Evolutionary conservation across 2,113 vertebrate genomes (phyloP), one percentile per base, ranked within the genome.

Genomic region (Gymnarchus niloticus): DNA sequence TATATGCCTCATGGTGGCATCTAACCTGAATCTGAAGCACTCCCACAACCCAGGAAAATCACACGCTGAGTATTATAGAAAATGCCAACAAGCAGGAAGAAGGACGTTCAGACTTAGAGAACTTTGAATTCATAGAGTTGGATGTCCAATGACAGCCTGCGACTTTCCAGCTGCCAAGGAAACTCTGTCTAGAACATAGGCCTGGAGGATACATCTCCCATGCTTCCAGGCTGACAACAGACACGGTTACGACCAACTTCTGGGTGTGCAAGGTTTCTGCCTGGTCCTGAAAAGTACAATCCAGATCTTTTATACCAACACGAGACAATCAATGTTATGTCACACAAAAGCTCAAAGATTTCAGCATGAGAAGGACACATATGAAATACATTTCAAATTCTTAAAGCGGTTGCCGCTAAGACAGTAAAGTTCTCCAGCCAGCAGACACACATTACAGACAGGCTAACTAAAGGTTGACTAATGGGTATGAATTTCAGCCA

Each of bases 51-150:
- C 81, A 14, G 49, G 49, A 83, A 83, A 49, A 83, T 51, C 81
- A 51, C 81, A 56, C 14, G 57, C 44, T 54, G 6, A 1, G 25
- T 49, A 81, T 52, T 28, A 19, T 81, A 28, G 23, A 37, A 69
- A 6, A 33, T 89, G 88, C 88, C 88, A 91, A 84, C 87, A 89
- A 89, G 86, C 87, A 86, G 44, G n/a, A 4, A 84, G 88, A 90
- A 87, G 56, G 46, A 83, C 25, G 81, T 33, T 83, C 49, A 21
- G 48, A 41, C 46, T 21, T 49, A 21, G 48, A 80, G 76, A 46
- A n/a, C 41, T 73, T 46, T 48, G 76, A 80, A 82, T 88, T 87
- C 89, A 88, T 87, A 90, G 89, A 86, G 88, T 88, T 88, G 87
- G 89, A 90, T 83, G 76, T 49, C 76, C 46, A 49, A 80, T 49